A percentile compares a stretch with the other conserved stretches of the same genome.
Conservation (phyloP, 2,888 invertebrate genomes). For the Tetropium fuscum region DNA sequence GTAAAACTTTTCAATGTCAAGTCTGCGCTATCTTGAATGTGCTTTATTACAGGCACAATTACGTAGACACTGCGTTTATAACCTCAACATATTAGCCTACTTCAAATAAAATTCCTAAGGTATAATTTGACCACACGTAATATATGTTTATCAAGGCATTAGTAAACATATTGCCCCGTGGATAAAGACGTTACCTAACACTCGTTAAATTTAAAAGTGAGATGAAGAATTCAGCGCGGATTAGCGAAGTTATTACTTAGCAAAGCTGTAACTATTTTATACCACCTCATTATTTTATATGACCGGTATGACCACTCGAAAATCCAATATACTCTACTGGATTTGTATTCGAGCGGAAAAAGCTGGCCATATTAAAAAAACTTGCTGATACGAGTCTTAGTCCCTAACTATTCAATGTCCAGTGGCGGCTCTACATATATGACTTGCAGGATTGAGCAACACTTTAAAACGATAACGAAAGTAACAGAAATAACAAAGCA, state of each 20-base stretch:
- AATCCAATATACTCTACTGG: too few species aligned
- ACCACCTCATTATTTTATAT: too few species aligned
- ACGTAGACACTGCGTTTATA: conserved; percentile 21
- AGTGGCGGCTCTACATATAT: too few species aligned
- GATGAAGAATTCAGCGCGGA: not conserved
- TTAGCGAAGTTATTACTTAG: conserved; percentile 20
- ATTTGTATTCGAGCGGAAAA: too few species aligned
- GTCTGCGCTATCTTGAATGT: conserved; percentile 23
- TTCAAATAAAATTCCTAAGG: conserved; percentile 15
- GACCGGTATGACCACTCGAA: too few species aligned
- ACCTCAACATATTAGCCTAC: conserved; percentile 4
- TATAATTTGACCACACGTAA: conserved; percentile 10
- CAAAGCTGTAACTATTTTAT: conserved; percentile 15
- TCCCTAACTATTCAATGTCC: too few species aligned
- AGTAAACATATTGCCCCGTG: conserved; percentile 17
- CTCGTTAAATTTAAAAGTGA: conserved; percentile 14
- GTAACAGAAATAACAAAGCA: too few species aligned
- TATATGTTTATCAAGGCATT: conserved; percentile 7
- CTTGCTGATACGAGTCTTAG: too few species aligned
- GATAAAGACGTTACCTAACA: conserved; percentile 13
- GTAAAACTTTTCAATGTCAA: conserved; percentile 28
- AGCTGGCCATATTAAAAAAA: too few species aligned
- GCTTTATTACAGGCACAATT: conserved; percentile 25
- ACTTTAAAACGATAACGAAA: too few species aligned
- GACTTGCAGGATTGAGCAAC: too few species aligned